Percentiles rank a stretch among this genome's conserved stretches.
Evolutionary conservation across 2,113 vertebrate species (phyloP).

Genomic region (Prochilodus magdalenae): DNA sequence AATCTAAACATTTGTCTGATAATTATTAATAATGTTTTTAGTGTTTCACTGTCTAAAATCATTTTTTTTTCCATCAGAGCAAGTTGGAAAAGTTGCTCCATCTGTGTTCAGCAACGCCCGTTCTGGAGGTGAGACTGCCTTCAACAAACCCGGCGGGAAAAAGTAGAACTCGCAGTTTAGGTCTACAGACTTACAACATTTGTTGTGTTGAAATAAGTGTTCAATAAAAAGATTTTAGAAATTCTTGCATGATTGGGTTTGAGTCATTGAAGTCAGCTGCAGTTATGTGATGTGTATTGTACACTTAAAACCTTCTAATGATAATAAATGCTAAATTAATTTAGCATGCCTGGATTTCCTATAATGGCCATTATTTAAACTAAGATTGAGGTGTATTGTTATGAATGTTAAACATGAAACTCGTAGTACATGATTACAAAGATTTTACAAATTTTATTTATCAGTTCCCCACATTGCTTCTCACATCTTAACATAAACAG

Average conservation of each 20-base stretch:
- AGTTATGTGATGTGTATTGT: background rate
- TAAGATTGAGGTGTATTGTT: background rate
- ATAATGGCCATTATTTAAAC: background rate
- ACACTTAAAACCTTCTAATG: no score
- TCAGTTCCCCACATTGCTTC: constrained; percentile 1
- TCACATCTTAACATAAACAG: constrained; percentile 6
- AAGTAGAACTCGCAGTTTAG: constrained; percentile 23
- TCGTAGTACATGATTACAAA: background rate
- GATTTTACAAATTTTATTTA: constrained; percentile 2
- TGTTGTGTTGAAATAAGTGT: background rate
- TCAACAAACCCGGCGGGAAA: constrained; percentile 80
- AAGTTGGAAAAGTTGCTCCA: constrained; percentile 82
- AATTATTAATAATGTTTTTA: no score
- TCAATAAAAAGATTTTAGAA: background rate
- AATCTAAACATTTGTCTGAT: no score
- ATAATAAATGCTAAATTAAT: background rate
- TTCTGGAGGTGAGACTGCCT: constrained; percentile 87
- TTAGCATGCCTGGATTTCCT: background rate
- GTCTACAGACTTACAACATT: background rate
- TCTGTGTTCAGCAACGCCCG: constrained; percentile 87
- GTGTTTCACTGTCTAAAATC: no score
- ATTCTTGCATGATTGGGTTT: background rate
- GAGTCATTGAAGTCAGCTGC: background rate
- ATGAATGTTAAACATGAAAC: background rate
- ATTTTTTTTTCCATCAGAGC: constrained; percentile 76